A percentile compares a stretch with the other conserved stretches of the same genome.
phyloP scores from a whole-genome alignment of 2,888 invertebrate species.

The Neria commutata region DNA sequence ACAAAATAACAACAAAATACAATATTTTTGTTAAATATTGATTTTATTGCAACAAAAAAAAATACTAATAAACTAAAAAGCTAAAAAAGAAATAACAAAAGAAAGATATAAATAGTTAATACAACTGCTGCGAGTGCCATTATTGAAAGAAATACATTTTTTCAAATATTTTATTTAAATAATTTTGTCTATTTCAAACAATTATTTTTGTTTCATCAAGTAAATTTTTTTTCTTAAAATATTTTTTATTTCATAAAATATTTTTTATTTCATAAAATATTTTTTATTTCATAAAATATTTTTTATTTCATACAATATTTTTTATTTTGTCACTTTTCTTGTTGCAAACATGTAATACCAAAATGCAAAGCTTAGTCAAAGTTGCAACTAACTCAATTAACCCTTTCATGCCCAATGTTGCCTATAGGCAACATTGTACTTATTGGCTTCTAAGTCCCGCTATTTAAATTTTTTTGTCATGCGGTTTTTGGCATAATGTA shows the following conservation, averaged over 20 bases:
- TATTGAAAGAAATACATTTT: conserved; percentile 9
- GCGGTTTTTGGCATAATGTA: too few relatives aligned
- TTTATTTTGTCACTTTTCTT: conserved; percentile 33
- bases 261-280: conserved; percentile 14
- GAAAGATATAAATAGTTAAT: conserved; percentile 21
- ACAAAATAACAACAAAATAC: conserved; percentile 12
- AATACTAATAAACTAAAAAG: conserved; percentile 8
- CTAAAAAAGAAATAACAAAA: conserved; percentile 11
- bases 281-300: conserved; percentile 4
- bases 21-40: conserved; percentile 37
- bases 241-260: background rate
- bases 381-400: too few relatives aligned
- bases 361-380: too few relatives aligned
- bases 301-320: conserved; percentile 27
- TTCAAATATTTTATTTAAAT: conserved; percentile 25
- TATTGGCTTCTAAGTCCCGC: too few relatives aligned
- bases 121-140: conserved; percentile 47
- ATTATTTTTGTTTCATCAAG: conserved; percentile 5
- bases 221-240: background rate
- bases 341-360: conserved; percentile 27
- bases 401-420: too few relatives aligned
- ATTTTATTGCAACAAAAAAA: conserved; percentile 35
- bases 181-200: conserved; percentile 40
- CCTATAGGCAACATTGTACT: too few relatives aligned
- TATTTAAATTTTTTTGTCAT: too few relatives aligned